Evolutionary conservation across 2,888 invertebrate genomes (phyloP).

Genomic region (Drosophila algonquin): DNA sequence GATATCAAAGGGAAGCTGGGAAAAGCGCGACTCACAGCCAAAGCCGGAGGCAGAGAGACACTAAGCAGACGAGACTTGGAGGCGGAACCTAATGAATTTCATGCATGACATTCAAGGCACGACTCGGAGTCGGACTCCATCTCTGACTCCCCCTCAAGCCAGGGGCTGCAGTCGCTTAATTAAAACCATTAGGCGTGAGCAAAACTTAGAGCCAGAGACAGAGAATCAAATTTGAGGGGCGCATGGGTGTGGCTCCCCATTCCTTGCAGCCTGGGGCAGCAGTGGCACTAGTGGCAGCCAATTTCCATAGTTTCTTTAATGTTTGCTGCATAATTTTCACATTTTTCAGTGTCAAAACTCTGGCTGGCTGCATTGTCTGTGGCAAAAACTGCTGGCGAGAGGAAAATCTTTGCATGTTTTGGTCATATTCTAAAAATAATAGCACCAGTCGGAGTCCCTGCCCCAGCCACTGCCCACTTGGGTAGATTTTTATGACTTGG

Average conservation of each 20-base stretch:
- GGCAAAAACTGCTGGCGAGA: constrained; percentile 55
- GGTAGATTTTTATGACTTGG: constrained; percentile 68
- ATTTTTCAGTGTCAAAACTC: constrained; percentile 83
- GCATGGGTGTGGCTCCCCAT: too few relatives aligned
- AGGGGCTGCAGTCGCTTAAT: constrained; percentile 63
- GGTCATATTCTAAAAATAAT: constrained; percentile 81
- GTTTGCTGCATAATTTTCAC: constrained; percentile 83
- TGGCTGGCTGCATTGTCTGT: constrained; percentile 62
- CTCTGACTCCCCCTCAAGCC: not conserved
- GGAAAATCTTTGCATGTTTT: constrained; percentile 79
- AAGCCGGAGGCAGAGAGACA: constrained; percentile 3
- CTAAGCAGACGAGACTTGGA: constrained; percentile 45
- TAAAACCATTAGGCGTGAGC: constrained; percentile 74
- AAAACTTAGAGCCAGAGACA: constrained; percentile 55
- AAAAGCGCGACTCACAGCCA: constrained; percentile 23
- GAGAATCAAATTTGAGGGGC: constrained; percentile 60
- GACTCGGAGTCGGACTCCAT: constrained; percentile 33
- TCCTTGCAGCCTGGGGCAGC: not conserved
- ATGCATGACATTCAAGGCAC: constrained; percentile 72
- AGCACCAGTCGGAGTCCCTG: constrained; percentile 41
- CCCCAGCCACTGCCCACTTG: constrained; percentile 56
- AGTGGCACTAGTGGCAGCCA: constrained; percentile 56
- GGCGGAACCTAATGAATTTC: constrained; percentile 72
- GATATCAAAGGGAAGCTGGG: constrained; percentile 62
- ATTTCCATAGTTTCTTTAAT: constrained; percentile 78